Evolutionary conservation across 30 jellyfish, hydroid and myxozoan genomes (phyloP), one percentile per base, ranked within the genome.

Genomic region (Hydractinia symbiolongicarpus): DNA sequence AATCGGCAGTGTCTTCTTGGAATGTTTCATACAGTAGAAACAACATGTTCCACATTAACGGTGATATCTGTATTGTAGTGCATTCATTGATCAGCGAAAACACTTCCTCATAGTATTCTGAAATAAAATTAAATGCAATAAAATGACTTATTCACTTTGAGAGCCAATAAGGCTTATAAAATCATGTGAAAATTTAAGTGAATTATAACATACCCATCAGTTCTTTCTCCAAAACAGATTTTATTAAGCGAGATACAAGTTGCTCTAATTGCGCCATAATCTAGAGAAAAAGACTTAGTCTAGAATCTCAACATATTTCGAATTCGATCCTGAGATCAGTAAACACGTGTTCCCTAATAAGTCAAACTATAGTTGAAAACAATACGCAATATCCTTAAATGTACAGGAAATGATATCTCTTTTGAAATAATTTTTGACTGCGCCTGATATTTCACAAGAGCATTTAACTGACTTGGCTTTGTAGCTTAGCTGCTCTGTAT

Each of bases 41-140:
- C 49, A 90, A 90, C 21, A 90, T 81, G 49, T 90, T 91, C 97
- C 97, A 90, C 97, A 90, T 90, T 53, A 86, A 58, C 11, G 95
- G 95, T 53, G 97, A 90, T 7, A 90, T 76, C 80, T 90, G 91
- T 4, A 86, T 69, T 11, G 95, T 72, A 10, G 97, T 90, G 69
- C 97, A 90, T 78, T 90, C 97, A 70, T 86, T 90, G 49, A 90
- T 81, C 58, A 90, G 77, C 55, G 97, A 82, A 77, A 90, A 90
- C 4, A 91, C 87, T 82, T 90, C 97, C 79, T 90, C 97, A 60
- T 90, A 90, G 67, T 86, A 90, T 79, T 90, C 97, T 90, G 81
- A 53, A 71, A 83, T 52, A 14, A 52, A 73, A 66, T 81, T 55
- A 19, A 13, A 15, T 30, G 44, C 44, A 30, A 30, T 30, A 2